Conservation (phyloP, 2,113 vertebrate genomes). For the Sula dactylatra region DNA sequence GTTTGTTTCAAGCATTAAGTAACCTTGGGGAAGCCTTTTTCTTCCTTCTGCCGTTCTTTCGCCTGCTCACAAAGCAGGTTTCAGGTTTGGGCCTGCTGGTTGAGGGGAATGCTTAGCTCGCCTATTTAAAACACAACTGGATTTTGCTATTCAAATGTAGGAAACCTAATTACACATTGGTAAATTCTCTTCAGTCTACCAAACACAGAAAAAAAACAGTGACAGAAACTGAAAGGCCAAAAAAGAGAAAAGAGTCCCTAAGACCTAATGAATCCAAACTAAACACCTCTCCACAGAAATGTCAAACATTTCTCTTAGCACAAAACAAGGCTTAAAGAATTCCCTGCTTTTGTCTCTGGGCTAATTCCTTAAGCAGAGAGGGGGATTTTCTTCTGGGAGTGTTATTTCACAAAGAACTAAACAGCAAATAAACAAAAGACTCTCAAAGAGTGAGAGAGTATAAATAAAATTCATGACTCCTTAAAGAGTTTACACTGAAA, state of each 20-base stretch:
- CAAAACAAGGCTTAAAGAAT: conserved; percentile 92
- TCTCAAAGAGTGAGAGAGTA: conserved; percentile 85
- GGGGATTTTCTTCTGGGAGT: conserved; percentile 86
- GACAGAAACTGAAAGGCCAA: conserved; percentile 83
- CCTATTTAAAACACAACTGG: conserved; percentile 88
- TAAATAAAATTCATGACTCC: conserved; percentile 90
- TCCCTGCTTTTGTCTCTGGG: conserved; percentile 89
- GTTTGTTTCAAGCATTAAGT: conserved; percentile 51
- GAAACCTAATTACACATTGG: conserved; percentile 96
- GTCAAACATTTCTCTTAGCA: conserved; percentile 93
- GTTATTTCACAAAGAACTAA: conserved; percentile 86
- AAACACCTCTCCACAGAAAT: conserved; percentile 91
- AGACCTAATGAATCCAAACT: conserved; percentile 99
- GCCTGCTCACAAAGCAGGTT: conserved; percentile 77
- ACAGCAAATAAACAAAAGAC: conserved; percentile 89
- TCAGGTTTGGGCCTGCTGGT: conserved; percentile 84
- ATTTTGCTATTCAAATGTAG: conserved; percentile 88
- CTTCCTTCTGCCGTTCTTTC: conserved; percentile 68
- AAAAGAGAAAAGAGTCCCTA: conserved; percentile 81
- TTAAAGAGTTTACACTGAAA: conserved; percentile 87
- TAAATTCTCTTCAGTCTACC: conserved; percentile 89
- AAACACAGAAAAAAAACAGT: conserved; percentile 85
- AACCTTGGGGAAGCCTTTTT: conserved; percentile 62
- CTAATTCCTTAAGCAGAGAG: conserved; percentile 95
- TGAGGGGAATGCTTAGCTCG: conserved; percentile 78